Base-by-base conservation (phyloP, 2,113 vertebrate species). In the Oreamnos americanus region DNA sequence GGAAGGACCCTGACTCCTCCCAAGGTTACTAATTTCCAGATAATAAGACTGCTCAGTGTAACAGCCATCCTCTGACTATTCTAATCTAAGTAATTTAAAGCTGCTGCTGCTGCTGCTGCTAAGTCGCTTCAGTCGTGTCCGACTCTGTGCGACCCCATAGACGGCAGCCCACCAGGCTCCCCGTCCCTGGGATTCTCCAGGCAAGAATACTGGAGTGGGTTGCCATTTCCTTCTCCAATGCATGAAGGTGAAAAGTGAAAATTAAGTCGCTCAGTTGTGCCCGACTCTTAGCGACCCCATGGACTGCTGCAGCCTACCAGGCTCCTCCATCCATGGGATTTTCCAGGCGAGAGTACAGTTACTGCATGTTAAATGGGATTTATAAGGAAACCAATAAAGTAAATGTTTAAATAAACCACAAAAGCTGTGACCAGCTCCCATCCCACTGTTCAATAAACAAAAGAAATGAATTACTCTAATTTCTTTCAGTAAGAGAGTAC, bases 11-110 rank as follows among this genome's bases (percentile, higher is more conserved):
- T 95, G 49, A 45, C 79, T 96, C 57, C 43, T 83, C 28, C 79
- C n/a, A 95, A 74, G 90, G 89, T 96, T 81, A 90, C 28, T 45
- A 74, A 13, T 89, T 94, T 95, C 91, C 81, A 90, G 33, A 49
- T 60, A 96, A 86, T 19, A 9, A 87, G 39, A 64, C 39, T 30
- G 21, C 30, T 45, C 13, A 25, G n/a, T 88, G 90, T 82, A 85
- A 91, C 87, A 95, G 87, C 67, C 88, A 86, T 60, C 58, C 10
- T 36, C 7, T 16, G 21, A 76, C 47, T 51, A 89, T 91, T 95
- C 93, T 58, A 47, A 94, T 45, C 45, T 30, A n/a, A 33, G 49
- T 45, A 79, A 82, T 58, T 91, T 96, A 87, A 85, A 94, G 58
- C 58, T 60, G 55, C 55, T 57, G 57, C 57, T 57, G 49, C 49